A percentile compares a stretch with the other conserved stretches of the same genome.
Evolutionary conservation across 2,888 invertebrate species (phyloP).

Genomic region (Lordiphosa fenestrarum): DNA sequence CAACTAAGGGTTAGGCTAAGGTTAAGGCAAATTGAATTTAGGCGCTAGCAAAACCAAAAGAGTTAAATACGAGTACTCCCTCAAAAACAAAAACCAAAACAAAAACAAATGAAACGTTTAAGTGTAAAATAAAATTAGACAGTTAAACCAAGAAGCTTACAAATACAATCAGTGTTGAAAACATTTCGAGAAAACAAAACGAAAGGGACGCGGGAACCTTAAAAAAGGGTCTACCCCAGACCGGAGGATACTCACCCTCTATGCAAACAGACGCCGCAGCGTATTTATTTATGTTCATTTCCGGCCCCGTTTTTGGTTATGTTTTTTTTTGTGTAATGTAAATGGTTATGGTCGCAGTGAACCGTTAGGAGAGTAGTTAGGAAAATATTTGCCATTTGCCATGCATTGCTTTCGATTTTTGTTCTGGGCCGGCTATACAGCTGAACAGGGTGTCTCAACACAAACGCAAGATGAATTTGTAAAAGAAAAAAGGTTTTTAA

Average conservation of each 20-base stretch:
- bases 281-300: slow-evolving; percentile 48
- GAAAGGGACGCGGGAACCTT: slow-evolving; percentile 26
- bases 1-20: slow-evolving; percentile 42
- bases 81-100: slow-evolving; percentile 22
- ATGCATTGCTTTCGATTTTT: slow-evolving; percentile 29
- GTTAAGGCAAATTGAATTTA: slow-evolving; percentile 57
- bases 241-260: slow-evolving; percentile 18
- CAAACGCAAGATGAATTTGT: no score
- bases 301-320: slow-evolving; percentile 35
- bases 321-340: slow-evolving; percentile 15
- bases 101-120: slow-evolving; percentile 65
- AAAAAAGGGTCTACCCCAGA: slow-evolving; percentile 47
- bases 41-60: slow-evolving; percentile 38
- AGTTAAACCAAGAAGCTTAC: slow-evolving; percentile 79
- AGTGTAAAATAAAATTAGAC: slow-evolving; percentile 74
- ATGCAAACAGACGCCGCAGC: slow-evolving; percentile 3
- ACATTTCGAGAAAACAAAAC: slow-evolving; percentile 60
- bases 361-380: slow-evolving; percentile 57
- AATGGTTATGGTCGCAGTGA: slow-evolving; percentile 53
- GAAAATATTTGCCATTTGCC: slow-evolving; percentile 52
- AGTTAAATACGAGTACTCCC: slow-evolving; percentile 40
- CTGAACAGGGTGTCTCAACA: no score
- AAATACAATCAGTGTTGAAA: slow-evolving; percentile 79
- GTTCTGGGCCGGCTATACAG: neutral
- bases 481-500: no score